Base-by-base conservation (phyloP, 2,888 invertebrate species). In the Thymelicus acteon region DNA sequence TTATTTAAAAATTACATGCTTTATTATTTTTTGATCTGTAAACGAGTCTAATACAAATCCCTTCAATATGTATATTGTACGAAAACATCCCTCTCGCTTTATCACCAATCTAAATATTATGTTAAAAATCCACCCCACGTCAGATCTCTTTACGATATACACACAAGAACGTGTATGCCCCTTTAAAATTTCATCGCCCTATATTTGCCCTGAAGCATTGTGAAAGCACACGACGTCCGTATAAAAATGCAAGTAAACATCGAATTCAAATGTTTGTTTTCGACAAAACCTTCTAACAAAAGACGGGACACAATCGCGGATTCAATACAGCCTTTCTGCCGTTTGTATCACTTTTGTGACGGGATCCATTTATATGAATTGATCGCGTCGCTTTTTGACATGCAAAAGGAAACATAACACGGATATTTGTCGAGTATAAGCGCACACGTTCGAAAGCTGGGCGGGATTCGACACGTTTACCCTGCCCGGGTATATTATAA, bases 351-450 rank as follows among this genome's bases (percentile, higher is more conserved):
- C 80, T 62, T 86, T 85, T 85, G 85, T 82, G 85, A 81, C 82
- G 79, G 84, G 82, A 88, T 90, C 89, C 86, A 89, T 89, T 89
- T 84, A 79, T 83, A 84, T 84, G 85, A 86, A 83, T 86, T 82
- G 85, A 70, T 70, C 85, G 85, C 83, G 79, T 49, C 82, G 86
- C 86, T 86, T 86, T 89, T 88, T 88, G 88, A 87, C 85, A 85
- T 87, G 85, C 86, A 89, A 92, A 90, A 88, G 88, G 86, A 90
- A 88, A 85, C 83, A 85, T 85, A 84, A 85, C 83, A 80, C 79
- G 78, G 79, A 74, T 85, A 85, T 91, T 89, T 90, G 87, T 87
- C 85, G 79, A 80, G 80, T 82, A 83, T 74, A 80, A 71, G 69
- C 19, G 24, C 12, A 58, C 60, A 58, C 48, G 47, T 68, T 64